A percentile compares a stretch with the other conserved stretches of the same genome.
Conservation (phyloP, 2,888 invertebrate species). For the Caenorhabditis doughertyi region DNA sequence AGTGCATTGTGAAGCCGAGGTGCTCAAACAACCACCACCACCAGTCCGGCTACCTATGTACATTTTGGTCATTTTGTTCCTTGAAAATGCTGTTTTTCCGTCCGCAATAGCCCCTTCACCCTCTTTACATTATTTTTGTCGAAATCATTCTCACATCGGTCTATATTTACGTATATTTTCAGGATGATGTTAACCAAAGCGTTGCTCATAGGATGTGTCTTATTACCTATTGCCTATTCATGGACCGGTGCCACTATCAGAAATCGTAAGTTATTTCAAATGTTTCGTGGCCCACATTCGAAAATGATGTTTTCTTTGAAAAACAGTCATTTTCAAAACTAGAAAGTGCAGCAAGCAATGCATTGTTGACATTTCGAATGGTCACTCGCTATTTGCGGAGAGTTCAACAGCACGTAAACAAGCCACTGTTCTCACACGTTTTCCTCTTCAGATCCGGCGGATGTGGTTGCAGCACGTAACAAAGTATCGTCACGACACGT, state of each 20-base stretch:
- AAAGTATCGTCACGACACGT: constrained; percentile 33
- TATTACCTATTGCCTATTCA: constrained; percentile 24
- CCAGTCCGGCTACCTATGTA: constrained; percentile 64
- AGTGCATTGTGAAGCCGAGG: constrained; percentile 63
- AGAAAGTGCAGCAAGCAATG: constrained; percentile 27
- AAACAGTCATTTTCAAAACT: neutral
- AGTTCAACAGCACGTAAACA: constrained; percentile 56
- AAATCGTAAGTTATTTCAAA: constrained; percentile 67
- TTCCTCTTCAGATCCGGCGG: constrained; percentile 65
- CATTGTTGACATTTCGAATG: constrained; percentile 40
- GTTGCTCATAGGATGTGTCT: constrained; percentile 32
- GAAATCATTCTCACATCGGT: no score
- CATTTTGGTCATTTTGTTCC: constrained; percentile 60
- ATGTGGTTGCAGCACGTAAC: constrained; percentile 51
- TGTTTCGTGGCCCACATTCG: no score
- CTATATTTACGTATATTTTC: no score
- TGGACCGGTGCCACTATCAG: constrained; percentile 66
- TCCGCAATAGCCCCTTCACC: constrained; percentile 27
- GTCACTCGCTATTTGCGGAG: constrained; percentile 51
- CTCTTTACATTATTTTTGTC: constrained; percentile 4
- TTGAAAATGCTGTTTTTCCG: constrained; percentile 52
- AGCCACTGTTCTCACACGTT: constrained; percentile 31
- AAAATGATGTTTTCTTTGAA: neutral
- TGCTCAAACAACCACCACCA: constrained; percentile 64
- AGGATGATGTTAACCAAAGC: constrained; percentile 50